Evolutionary conservation across 2,113 vertebrate genomes (phyloP).

Genomic region (Antechinus flavipes): DNA sequence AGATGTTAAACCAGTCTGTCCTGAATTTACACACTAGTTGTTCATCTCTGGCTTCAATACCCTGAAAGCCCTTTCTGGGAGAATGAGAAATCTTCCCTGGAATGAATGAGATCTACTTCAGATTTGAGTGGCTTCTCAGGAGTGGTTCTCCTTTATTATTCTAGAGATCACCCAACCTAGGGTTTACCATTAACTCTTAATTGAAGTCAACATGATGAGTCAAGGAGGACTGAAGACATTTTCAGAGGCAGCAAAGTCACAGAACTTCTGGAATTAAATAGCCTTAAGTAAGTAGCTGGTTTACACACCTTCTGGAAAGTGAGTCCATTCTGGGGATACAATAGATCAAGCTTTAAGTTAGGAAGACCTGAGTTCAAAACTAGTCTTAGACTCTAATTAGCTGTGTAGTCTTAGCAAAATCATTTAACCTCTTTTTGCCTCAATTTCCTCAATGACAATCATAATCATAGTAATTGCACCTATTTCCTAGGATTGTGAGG

Average conservation of each 20-base stretch:
- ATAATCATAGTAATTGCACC: background rate
- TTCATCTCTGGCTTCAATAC: background rate
- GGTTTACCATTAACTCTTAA: background rate
- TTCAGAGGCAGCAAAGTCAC: background rate
- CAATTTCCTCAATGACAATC: background rate
- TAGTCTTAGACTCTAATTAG: background rate
- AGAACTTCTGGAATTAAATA: background rate
- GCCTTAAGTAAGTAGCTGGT: background rate
- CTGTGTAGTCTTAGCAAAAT: background rate
- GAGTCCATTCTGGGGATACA: background rate
- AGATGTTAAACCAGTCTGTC: too few relatives aligned
- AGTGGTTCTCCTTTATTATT: background rate
- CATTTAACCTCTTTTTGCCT: background rate
- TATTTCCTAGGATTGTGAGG: background rate
- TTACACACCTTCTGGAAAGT: background rate
- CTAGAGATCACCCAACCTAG: background rate
- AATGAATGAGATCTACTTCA: background rate
- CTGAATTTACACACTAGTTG: too few relatives aligned
- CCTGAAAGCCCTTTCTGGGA: background rate
- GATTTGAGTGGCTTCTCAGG: background rate
- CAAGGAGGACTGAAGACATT: background rate
- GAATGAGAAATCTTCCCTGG: too few relatives aligned
- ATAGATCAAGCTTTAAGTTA: background rate
- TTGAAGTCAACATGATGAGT: background rate
- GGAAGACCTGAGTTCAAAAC: background rate